phyloP scores from a whole-genome alignment of 2,113 vertebrate genomes.

The Bubo scandiacus region DNA sequence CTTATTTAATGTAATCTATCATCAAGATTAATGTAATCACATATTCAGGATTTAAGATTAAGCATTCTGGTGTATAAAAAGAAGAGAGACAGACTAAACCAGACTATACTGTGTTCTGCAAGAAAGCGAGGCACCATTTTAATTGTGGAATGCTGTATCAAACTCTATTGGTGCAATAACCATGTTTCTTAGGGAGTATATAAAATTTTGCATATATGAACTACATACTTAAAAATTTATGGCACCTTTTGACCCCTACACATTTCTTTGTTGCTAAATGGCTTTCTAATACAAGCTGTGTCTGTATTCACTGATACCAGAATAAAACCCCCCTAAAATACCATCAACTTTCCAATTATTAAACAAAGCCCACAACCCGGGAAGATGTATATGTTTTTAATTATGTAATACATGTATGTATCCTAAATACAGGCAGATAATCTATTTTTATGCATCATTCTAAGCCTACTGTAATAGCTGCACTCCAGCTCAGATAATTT shows the following conservation, averaged over 20 bases:
- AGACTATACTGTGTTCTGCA: not conserved
- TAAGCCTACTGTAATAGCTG: not conserved
- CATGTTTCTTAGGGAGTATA: accelerated
- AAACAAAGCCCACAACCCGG: not conserved
- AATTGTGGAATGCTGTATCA: not conserved
- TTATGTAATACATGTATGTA: not conserved
- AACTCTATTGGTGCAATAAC: not conserved
- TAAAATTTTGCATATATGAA: not conserved
- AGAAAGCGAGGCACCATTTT: not conserved
- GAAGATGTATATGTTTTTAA: not conserved
- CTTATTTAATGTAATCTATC: not conserved
- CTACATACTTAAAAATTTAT: not conserved
- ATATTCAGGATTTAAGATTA: not conserved
- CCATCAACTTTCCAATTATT: not conserved
- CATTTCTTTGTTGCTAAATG: not conserved
- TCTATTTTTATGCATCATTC: not conserved
- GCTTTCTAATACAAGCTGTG: not conserved
- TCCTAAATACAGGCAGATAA: not conserved
- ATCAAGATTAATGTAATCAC: not conserved
- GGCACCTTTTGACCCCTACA: not conserved
- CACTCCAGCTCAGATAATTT: not conserved
- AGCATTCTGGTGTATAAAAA: not conserved
- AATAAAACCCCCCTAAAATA: not conserved
- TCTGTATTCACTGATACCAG: not conserved
- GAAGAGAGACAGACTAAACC: not conserved